These are phyloP conservation scores for Listrodromus nycthemerus DNA, from an alignment of 2,888 invertebrate genomes.

Conservation along the genomic window DNA sequence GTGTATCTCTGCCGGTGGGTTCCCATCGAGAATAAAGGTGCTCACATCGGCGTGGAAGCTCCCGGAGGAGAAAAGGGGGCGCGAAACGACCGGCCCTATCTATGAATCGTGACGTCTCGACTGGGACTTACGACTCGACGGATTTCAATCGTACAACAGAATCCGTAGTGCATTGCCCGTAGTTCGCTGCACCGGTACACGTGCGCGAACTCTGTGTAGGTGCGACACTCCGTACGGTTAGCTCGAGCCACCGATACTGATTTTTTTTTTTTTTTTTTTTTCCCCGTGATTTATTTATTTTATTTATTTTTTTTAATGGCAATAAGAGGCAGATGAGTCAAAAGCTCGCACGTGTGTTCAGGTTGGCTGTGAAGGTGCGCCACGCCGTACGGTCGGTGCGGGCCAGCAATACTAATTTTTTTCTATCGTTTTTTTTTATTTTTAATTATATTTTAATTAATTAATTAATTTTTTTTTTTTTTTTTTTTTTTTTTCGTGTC, in stretches of 20 bases:
- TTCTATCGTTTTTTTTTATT: too few species aligned
- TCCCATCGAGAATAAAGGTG: slow-evolving; percentile 52
- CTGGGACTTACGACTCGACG: slow-evolving; percentile 55
- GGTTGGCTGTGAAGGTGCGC: too few species aligned
- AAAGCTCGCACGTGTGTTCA: slow-evolving; percentile 4
- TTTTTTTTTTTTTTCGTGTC: too few species aligned
- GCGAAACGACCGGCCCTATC: slow-evolving; percentile 64
- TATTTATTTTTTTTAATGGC: slow-evolving; percentile 18
- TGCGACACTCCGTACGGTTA: slow-evolving; percentile 29
- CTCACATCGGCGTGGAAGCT: slow-evolving; percentile 41
- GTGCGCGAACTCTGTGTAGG: background rate
- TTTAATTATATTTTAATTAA: too few species aligned
- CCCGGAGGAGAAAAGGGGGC: slow-evolving; percentile 39
- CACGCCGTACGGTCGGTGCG: too few species aligned
- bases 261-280: slow-evolving; percentile 15
- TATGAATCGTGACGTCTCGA: slow-evolving; percentile 61
- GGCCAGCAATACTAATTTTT: too few species aligned
- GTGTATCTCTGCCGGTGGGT: slow-evolving; percentile 39
- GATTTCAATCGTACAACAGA: slow-evolving; percentile 56
- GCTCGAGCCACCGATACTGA: slow-evolving; percentile 30
- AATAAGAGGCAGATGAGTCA: slow-evolving; percentile 26
- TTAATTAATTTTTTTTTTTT: too few species aligned
- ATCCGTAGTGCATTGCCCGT: slow-evolving; percentile 17
- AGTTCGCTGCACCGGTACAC: background rate
- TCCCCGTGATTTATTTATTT: too few species aligned